Evolutionary conservation across 2,888 invertebrate genomes (phyloP).

Genomic region (Onchidella celtica): DNA sequence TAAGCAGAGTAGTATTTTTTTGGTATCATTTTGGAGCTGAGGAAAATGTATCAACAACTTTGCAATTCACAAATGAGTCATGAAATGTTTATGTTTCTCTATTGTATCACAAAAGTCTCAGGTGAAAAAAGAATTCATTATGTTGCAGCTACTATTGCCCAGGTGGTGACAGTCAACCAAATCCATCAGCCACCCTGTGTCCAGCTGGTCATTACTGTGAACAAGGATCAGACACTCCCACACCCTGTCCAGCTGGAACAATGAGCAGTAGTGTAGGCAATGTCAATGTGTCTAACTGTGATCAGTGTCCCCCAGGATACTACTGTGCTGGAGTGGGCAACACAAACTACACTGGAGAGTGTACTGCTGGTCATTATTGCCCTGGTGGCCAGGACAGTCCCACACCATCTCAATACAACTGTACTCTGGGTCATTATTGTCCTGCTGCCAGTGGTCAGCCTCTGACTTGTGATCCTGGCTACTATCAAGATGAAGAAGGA

Average conservation of each 20-base stretch:
- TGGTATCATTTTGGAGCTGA: no score
- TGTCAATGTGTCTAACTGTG: constrained; percentile 69
- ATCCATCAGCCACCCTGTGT: constrained; percentile 67
- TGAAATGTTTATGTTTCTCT: no score
- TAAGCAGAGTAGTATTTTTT: no score
- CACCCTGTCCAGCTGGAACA: constrained; percentile 76
- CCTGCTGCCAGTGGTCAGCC: constrained; percentile 69
- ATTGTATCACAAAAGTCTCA: no score
- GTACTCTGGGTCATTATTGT: constrained; percentile 77
- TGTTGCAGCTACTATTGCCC: constrained; percentile 70
- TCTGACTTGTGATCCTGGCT: constrained; percentile 69
- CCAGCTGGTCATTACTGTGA: constrained; percentile 72
- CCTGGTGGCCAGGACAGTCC: constrained; percentile 94
- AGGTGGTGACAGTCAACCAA: constrained; percentile 66
- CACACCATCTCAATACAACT: constrained; percentile 81
- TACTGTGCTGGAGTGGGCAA: constrained; percentile 74
- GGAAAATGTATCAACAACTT: no score
- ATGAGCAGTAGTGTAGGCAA: constrained; percentile 69
- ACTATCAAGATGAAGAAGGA: constrained; percentile 73
- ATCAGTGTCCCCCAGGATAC: constrained; percentile 72
- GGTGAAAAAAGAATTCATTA: no score
- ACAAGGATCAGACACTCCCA: constrained; percentile 66
- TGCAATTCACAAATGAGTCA: no score
- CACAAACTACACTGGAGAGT: constrained; percentile 69
- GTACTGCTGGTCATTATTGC: constrained; percentile 84